phyloP scores from a whole-genome alignment of 2,888 invertebrate species.

The Trichopria drosophilae region DNA sequence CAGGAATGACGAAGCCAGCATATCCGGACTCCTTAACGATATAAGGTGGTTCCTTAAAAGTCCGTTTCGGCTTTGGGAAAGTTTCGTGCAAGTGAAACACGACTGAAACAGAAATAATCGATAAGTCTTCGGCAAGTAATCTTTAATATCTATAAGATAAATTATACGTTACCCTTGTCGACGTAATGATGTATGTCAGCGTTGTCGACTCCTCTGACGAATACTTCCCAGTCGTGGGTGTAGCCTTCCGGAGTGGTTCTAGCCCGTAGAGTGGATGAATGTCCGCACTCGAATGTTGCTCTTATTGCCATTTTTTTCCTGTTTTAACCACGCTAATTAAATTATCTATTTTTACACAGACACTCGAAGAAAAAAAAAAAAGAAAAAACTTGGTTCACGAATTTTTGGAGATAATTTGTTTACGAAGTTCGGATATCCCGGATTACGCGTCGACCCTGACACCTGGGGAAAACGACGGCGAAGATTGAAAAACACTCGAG shows the following conservation, averaged over 20 bases:
- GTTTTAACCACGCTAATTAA: too few relatives aligned
- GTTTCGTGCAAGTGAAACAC: slow-evolving; percentile 90
- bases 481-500: too few relatives aligned
- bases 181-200: slow-evolving; percentile 88
- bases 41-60: slow-evolving; percentile 89
- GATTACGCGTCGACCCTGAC: too few relatives aligned
- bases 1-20: slow-evolving; percentile 87
- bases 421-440: too few relatives aligned
- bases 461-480: too few relatives aligned
- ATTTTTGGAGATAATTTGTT: too few relatives aligned
- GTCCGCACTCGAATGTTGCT: slow-evolving; percentile 90
- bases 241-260: slow-evolving; percentile 86
- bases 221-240: slow-evolving; percentile 97
- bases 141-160: neutral
- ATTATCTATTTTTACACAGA: too few relatives aligned
- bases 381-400: too few relatives aligned
- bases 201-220: slow-evolving; percentile 85
- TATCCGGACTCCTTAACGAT: slow-evolving; percentile 91
- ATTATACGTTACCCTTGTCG: slow-evolving; percentile 66
- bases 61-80: slow-evolving; percentile 89
- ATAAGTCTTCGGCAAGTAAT: slow-evolving; percentile 3
- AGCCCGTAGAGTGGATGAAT: slow-evolving; percentile 79
- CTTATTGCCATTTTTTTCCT: slow-evolving; percentile 67
- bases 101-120: slow-evolving; percentile 56
- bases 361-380: too few relatives aligned